Evolutionary conservation across 2,113 vertebrate species (phyloP).

Genomic region (Oostethus manadensis): DNA sequence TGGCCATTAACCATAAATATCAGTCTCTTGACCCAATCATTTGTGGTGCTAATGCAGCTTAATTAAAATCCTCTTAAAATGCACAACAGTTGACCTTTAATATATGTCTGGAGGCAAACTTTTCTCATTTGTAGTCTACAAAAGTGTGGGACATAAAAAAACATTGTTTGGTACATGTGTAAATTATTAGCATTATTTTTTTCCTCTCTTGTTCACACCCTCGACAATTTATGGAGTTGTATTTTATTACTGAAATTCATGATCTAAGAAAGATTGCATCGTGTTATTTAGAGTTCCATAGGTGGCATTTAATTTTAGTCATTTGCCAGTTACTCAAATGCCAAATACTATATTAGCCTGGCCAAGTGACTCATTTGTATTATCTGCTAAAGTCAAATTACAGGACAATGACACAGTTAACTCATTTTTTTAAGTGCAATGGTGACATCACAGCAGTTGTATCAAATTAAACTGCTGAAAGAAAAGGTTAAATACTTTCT

Average conservation of each 20-base stretch:
- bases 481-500: no score
- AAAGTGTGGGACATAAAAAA: conserved; percentile 7
- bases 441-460: no score
- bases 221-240: no score
- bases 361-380: neutral
- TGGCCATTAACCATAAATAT: conserved; percentile 64
- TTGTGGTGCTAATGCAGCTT: conserved; percentile 58
- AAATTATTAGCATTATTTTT: neutral
- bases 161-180: conserved; percentile 18
- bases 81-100: conserved; percentile 51
- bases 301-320: neutral
- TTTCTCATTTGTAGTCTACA: conserved; percentile 26
- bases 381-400: no score
- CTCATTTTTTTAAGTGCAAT: no score
- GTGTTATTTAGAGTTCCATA: neutral
- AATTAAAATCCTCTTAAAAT: conserved; percentile 68
- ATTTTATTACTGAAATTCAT: neutral
- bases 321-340: neutral
- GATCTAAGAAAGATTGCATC: neutral
- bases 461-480: no score
- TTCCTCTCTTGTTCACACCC: neutral
- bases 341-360: neutral
- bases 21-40: conserved; percentile 63
- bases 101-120: conserved; percentile 14
- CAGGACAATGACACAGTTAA: no score